Conservation (phyloP, 1,140 invertebrate genomes). For the Pogonognathellus flavescens region DNA sequence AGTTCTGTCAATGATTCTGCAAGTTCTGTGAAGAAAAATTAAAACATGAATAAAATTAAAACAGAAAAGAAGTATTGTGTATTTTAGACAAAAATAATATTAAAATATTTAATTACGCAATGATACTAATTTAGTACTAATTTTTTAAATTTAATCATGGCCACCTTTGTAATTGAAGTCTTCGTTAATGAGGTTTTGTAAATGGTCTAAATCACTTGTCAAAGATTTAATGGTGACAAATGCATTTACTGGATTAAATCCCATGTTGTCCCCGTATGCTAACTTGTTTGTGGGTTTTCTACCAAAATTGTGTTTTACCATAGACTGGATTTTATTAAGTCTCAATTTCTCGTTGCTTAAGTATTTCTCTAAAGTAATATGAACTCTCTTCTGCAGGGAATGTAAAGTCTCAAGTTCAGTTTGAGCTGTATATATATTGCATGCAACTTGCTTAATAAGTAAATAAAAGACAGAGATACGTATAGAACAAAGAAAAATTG, state of each 20-base stretch:
- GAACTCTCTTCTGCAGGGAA: slow-evolving; percentile 87
- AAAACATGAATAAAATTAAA: not conserved
- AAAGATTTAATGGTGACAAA: slow-evolving; percentile 95
- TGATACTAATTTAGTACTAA: too few relatives aligned
- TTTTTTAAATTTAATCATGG: too few relatives aligned
- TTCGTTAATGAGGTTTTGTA: slow-evolving; percentile 77
- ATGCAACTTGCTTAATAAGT: not conserved
- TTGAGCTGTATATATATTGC: slow-evolving; percentile 23
- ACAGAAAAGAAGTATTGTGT: too few relatives aligned
- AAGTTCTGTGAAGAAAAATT: slow-evolving; percentile 74
- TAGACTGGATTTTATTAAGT: slow-evolving; percentile 80
- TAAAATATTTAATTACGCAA: too few relatives aligned
- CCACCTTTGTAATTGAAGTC: slow-evolving; percentile 81
- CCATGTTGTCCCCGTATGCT: slow-evolving; percentile 9
- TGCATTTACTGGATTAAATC: slow-evolving; percentile 92
- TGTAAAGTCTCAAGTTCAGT: slow-evolving; percentile 87
- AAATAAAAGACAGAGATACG: too few relatives aligned
- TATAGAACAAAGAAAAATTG: too few relatives aligned
- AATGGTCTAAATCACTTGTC: slow-evolving; percentile 87
- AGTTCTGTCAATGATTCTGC: slow-evolving; percentile 79
- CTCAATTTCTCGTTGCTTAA: slow-evolving; percentile 86
- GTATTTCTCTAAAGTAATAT: slow-evolving; percentile 85
- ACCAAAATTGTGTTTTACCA: slow-evolving; percentile 58
- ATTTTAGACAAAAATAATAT: too few relatives aligned
- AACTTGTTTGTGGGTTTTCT: not conserved